These are phyloP conservation scores for Orthochromis malagaraziensis DNA, from an alignment of 2,113 vertebrate genomes.

Conservation along the genomic window DNA sequence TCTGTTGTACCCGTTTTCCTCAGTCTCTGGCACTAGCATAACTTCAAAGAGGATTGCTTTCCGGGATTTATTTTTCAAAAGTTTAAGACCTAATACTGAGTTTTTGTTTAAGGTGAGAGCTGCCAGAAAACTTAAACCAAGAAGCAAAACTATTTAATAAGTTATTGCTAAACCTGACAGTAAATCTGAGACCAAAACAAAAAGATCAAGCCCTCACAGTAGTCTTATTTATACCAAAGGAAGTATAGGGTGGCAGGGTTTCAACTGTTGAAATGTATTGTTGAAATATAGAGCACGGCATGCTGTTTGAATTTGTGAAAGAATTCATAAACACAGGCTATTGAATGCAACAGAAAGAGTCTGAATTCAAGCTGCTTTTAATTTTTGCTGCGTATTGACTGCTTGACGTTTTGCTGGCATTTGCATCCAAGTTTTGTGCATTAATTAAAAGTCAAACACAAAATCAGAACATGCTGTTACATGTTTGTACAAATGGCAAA, in stretches of 20 bases:
- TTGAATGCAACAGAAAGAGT: background rate
- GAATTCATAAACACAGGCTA: background rate
- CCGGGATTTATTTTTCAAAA: constrained; percentile 21
- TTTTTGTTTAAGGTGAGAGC: constrained; percentile 34
- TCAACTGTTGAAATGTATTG: background rate
- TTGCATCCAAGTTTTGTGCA: background rate
- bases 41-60: constrained; percentile 42
- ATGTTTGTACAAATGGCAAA: background rate
- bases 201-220: background rate
- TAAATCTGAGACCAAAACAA: constrained; percentile 8
- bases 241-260: background rate
- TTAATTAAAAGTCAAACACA: background rate
- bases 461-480: background rate
- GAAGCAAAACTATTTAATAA: background rate
- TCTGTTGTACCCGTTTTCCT: constrained; percentile 22
- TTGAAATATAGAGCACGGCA: background rate
- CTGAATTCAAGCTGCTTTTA: background rate
- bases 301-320: background rate
- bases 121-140: background rate
- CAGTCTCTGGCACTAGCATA: background rate
- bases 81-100: background rate
- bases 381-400: background rate
- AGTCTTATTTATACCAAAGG: background rate
- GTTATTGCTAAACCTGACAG: background rate
- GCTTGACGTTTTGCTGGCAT: constrained; percentile 5